Base-by-base conservation (phyloP, 1,140 invertebrate genomes). In the Sesamia nonagrioides region DNA sequence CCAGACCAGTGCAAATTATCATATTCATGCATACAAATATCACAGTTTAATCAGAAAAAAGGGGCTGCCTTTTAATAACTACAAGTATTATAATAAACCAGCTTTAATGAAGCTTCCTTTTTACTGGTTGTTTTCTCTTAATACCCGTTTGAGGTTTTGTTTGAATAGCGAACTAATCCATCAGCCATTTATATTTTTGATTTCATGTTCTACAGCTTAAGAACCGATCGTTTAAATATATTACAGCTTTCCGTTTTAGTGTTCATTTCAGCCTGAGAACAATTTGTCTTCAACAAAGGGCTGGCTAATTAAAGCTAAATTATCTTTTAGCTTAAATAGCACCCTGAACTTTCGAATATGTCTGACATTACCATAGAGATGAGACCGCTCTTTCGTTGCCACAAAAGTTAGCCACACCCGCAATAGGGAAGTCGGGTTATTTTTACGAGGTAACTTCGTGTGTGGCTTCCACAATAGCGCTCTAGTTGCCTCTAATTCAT, bases 361-460 rank as follows among this genome's bases (percentile, higher is more conserved):
- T 21, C n/a, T 45, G 37, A 58, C 40, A 75, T 75, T 75, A 75
- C 73, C 73, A 63, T 74, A 61, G 72, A 75, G 40, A 75, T 63
- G 73, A 63, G 45, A 54, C 58, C 58, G 58, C 58, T 63, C 73
- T 63, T 75, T 75, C 58, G 73, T 21, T 27, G 73, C 73, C 58
- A 73, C 73, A 75, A 75, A 73, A 75, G 40, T 75, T 75, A 6
- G 11, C 54, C 33, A 15, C 42, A 8, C 7, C 35, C 71, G 72
- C 78, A 74, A 79, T 73, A 74, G 72, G 68, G 71, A 17, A 69
- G 72, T 80, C 63, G 42, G 69, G 52, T 80, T 80, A 80, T 76
- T 80, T 78, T 80, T 80, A 80, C 54, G 78, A 75, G 72, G 78
- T 45, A 80, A 80, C 40, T 80, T 75, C 42, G 72, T 45, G 60